Evolutionary conservation across 2,113 vertebrate species (phyloP), one percentile per base, ranked within the genome.

Genomic region (Thymallus thymallus): DNA sequence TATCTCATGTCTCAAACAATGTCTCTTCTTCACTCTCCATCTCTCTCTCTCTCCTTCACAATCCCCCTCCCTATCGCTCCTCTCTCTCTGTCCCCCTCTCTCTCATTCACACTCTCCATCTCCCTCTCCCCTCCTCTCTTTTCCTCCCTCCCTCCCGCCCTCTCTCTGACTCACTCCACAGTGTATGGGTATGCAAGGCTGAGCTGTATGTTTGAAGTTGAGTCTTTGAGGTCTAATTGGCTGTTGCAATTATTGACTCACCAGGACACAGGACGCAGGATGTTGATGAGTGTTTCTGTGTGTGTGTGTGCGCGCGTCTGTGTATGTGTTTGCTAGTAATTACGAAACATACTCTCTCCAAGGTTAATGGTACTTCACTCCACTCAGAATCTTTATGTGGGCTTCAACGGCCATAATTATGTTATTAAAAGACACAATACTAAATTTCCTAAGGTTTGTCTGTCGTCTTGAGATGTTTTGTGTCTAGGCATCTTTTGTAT

Each of bases 171-270:
- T 86, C 80, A 90, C 85, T 79, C 72, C 20, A 80, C 3, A 13
- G 46, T 65, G 24, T 81, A 82, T 41, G 32, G 51, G 72, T 78
- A 72, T 75, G 58, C 73, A 66, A 41, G 35, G 3, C 35, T 61
- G 23, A 81, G 84, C 46, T 41, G 13, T 26, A 26, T 26, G 26
- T 24, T 26, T 26, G 14, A 26, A 29, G 62, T 13, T 16, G 62
- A 9, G 61, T 13, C 61, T 6, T 79, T 13, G 26, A 24, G 14
- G 35, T 80, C 79, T 81, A 79, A 88, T 82, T 71, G 68, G 73
- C 58, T 77, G 76, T 80, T 80, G 77, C 51, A 86, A 87, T 89
- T 87, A 87, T 76, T 26, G 70, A 71, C 82, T 81, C 83, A 61
- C 75, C 74, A 24, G 86, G 81, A 75, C 23, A 29, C 85, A 84